phyloP scores from a whole-genome alignment of 2,113 vertebrate genomes.

The Himantopus leucocephalus region DNA sequence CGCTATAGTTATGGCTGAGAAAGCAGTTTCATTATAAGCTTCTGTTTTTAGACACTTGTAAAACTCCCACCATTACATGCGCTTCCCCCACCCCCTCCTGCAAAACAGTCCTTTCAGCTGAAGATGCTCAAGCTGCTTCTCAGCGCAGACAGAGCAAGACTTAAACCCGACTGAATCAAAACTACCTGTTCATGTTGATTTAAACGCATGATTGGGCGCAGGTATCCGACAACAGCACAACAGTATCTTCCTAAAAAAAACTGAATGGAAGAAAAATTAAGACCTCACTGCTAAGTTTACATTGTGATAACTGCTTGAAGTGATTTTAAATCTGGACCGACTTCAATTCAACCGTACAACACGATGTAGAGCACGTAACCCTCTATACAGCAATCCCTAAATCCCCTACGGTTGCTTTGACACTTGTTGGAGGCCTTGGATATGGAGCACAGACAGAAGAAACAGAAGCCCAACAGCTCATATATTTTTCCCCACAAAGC shows the following conservation, averaged over 20 bases:
- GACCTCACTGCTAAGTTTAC: not conserved
- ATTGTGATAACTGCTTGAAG: not conserved
- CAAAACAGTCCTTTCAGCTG: not conserved
- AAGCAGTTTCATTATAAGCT: slow-evolving; percentile 67
- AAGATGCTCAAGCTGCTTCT: not conserved
- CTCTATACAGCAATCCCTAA: not conserved
- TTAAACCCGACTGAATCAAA: not conserved
- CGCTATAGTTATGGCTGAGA: slow-evolving; percentile 61
- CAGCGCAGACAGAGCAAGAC: not conserved
- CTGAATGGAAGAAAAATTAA: not conserved
- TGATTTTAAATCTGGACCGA: not conserved
- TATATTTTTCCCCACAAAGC: slow-evolving; percentile 29
- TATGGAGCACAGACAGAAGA: not conserved
- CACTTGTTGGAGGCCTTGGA: not conserved
- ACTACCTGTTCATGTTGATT: accelerated
- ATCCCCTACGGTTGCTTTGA: not conserved
- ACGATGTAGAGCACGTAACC: accelerated
- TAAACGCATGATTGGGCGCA: not conserved
- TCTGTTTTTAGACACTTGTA: slow-evolving; percentile 59
- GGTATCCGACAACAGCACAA: not conserved
- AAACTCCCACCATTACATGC: not conserved
- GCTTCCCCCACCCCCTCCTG: not conserved
- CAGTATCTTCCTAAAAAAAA: not conserved
- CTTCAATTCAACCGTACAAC: accelerated
- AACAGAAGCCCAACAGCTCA: not conserved